Base-by-base conservation (phyloP, 1,140 invertebrate species). In the Trissolcus basalis region DNA sequence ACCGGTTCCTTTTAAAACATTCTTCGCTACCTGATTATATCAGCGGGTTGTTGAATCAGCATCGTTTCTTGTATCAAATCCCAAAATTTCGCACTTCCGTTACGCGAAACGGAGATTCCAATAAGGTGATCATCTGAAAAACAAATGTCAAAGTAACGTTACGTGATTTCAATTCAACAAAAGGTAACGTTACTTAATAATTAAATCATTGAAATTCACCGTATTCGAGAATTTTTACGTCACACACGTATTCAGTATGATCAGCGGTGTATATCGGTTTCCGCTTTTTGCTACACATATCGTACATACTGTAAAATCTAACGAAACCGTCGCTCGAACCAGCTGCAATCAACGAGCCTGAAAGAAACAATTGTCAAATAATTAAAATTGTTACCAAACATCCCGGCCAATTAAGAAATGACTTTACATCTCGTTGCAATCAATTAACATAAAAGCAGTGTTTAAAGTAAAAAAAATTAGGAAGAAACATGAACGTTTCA, bases 221-320 rank as follows among this genome's bases (percentile, higher is more conserved):
- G 58, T 71, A 51, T 71, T 71, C 74, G 7, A 71, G 0, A 15
- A 77, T 63, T 60, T 77, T 39, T 27, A 77, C 11, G 16, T 77
- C 61, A 12, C 11, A 19, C 11, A 71, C 32, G 6, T 61, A 56
- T 4, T 33, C 1, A 3, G 39, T 43, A 27, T 68, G 74, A 36
- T 77, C 61, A 12, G 50, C 74, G 3, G 63, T 15, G 51, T 9
- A 77, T 0, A 71, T 41, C 32, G 68, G 67, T 35, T 0, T 14
- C 48, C 51, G 15, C 10, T 43, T 58, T 12, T 61, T 68, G n/a
- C n/a, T n/a, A n/a, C n/a, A n/a, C 19, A 27, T 27, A 4, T 63
- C 35, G 35, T 53, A 41, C 56, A 77, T 54, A 12, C 71, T 71
- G 41, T 68, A 77, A 68, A 77, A 77, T 36, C 55, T 39, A 3